A percentile compares a stretch with the other conserved stretches of the same genome.
Conservation (phyloP, 2,113 vertebrate species). For the Ictidomys tridecemlineatus region DNA sequence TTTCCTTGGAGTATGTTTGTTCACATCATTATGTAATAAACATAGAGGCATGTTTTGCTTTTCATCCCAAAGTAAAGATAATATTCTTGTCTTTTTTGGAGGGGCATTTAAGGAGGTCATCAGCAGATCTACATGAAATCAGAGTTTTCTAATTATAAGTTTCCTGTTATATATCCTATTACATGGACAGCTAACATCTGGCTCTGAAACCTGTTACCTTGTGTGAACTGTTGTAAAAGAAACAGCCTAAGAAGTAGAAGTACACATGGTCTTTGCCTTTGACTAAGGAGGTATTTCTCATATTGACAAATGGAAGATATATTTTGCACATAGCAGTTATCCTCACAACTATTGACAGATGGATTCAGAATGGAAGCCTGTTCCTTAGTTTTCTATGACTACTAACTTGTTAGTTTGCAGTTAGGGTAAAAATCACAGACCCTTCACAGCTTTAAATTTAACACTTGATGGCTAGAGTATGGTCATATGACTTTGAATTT, state of each 20-base stretch:
- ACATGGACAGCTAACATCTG: background rate
- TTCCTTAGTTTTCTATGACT: background rate
- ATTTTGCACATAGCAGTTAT: background rate
- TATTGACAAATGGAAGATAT: background rate
- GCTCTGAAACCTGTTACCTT: background rate
- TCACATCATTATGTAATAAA: background rate
- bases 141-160: background rate
- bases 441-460: background rate
- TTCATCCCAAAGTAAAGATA: background rate
- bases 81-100: background rate
- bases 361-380: background rate
- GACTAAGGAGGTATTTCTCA: background rate
- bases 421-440: background rate
- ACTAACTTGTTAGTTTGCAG: background rate
- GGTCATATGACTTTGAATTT: background rate
- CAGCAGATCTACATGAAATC: background rate
- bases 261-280: background rate
- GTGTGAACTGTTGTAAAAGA: background rate
- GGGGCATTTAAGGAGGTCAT: background rate
- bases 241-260: background rate
- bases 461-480: background rate
- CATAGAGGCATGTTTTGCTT: background rate
- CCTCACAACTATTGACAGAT: background rate
- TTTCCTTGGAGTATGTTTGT: background rate
- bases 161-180: background rate